Percentiles rank a stretch among this genome's conserved stretches.
Conservation (phyloP, 2,888 invertebrate species). For the Netelia fuscicornis region DNA sequence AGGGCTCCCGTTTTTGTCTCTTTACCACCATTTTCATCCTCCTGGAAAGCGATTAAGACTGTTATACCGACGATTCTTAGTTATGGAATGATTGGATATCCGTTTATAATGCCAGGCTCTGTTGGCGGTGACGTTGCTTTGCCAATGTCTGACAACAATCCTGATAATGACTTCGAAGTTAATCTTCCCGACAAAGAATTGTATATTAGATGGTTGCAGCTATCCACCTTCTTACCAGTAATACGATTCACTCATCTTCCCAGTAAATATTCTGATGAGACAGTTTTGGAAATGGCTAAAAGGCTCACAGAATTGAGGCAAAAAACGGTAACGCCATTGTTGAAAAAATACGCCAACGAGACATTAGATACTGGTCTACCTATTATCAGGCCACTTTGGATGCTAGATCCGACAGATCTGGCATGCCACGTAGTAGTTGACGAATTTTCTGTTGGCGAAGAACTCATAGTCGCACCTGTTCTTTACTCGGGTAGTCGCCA, state of each 20-base stretch:
- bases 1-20: slow-evolving; percentile 94
- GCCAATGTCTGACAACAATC: slow-evolving; percentile 88
- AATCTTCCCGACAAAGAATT: slow-evolving; percentile 91
- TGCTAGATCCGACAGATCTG: slow-evolving; percentile 92
- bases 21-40: slow-evolving; percentile 93
- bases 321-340: slow-evolving; percentile 90
- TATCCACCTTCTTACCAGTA: slow-evolving; percentile 95
- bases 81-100: slow-evolving; percentile 96
- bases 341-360: slow-evolving; percentile 92
- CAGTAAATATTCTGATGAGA: slow-evolving; percentile 93
- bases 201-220: slow-evolving; percentile 95
- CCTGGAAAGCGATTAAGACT: slow-evolving; percentile 93
- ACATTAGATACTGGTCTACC: slow-evolving; percentile 93
- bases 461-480: slow-evolving; percentile 96
- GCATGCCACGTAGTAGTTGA: slow-evolving; percentile 92
- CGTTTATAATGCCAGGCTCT: slow-evolving; percentile 96
- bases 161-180: slow-evolving; percentile 93
- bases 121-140: slow-evolving; percentile 95
- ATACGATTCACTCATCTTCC: slow-evolving; percentile 96
- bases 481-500: slow-evolving; percentile 89
- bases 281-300: slow-evolving; percentile 91
- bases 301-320: slow-evolving; percentile 91
- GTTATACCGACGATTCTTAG: slow-evolving; percentile 95
- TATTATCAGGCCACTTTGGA: slow-evolving; percentile 95
- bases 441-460: slow-evolving; percentile 96